Evolutionary conservation across 1,140 invertebrate species (phyloP), one percentile per base, ranked within the genome.

Genomic region (Papilio xuthus): DNA sequence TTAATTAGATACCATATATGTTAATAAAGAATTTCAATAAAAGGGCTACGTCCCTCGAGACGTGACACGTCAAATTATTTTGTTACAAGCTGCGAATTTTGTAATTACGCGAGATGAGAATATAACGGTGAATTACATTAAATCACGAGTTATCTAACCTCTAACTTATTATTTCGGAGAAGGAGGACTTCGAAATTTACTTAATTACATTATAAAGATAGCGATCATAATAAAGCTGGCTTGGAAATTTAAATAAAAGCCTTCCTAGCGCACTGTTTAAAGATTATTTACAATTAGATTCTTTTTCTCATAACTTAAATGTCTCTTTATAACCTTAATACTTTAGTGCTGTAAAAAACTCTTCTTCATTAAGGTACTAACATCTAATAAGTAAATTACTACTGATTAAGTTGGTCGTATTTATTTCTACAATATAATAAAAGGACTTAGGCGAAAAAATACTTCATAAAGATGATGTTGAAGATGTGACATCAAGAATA

Each of bases 151-250:
- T 87, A 86, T 88, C 87, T 81, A 79, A 83, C 85, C 84, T 85
- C 80, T 88, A 81, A 84, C 83, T 84, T 86, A 90, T 88, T 88
- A 90, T 90, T 89, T 90, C 78, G 82, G 82, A 86, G 83, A 85
- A 83, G 85, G 85, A 87, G 81, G 86, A 88, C 85, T 86, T 89
- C 81, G 83, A 91, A 91, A 90, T 90, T 91, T 85, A 87, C 85
- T 90, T 90, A 89, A 90, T 90, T 88, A 89, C 86, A 81, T 89
- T 89, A 87, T 89, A 85, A 89, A 88, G 88, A 90, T 88, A 90
- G 79, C 83, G 83, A 90, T 89, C 86, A 82, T 80, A 85, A 86
- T 84, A 85, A 89, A 87, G 82, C 86, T 82, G 78, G 83, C 79
- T 79, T 73, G 67, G 72, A 72, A 80, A 78, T 70, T 56, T 26